Evolutionary conservation across 2,888 invertebrate genomes (phyloP).

Genomic region (Caenorhabditis sp.): DNA sequence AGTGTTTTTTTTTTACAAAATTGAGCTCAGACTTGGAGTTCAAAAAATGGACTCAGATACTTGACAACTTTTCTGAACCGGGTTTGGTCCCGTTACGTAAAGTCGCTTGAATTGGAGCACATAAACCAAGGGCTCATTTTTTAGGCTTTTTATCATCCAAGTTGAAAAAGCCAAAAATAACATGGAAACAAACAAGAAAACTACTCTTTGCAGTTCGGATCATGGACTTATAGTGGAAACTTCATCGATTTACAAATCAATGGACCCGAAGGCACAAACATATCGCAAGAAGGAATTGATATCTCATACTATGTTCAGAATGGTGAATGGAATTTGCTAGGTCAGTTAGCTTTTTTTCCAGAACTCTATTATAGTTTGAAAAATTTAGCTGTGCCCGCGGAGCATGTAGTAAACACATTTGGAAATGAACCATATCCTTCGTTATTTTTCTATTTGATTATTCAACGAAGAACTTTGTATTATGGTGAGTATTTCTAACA

Average conservation of each 20-base stretch:
- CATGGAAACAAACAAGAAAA: not conserved
- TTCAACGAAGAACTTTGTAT: conserved; percentile 93
- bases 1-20: too few species aligned
- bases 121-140: not conserved
- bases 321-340: conserved; percentile 96
- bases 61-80: too few species aligned
- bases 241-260: conserved; percentile 81
- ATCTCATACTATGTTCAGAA: conserved; percentile 92
- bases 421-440: conserved; percentile 85
- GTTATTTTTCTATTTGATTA: conserved; percentile 93
- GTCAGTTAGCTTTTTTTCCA: conserved; percentile 22
- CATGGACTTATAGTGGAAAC: conserved; percentile 94
- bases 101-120: too few species aligned
- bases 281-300: conserved; percentile 58
- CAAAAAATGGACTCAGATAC: too few species aligned
- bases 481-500: conserved; percentile 76
- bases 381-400: conserved; percentile 54
- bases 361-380: not conserved
- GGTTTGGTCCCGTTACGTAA: too few species aligned
- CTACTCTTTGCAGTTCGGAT: conserved; percentile 84
- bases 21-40: too few species aligned
- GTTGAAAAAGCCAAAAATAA: not conserved
- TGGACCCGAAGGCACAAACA: conserved; percentile 52
- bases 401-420: conserved; percentile 79
- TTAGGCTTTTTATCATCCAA: not conserved